Conservation (phyloP, 2,113 vertebrate genomes). For the Leuciscus idus region DNA sequence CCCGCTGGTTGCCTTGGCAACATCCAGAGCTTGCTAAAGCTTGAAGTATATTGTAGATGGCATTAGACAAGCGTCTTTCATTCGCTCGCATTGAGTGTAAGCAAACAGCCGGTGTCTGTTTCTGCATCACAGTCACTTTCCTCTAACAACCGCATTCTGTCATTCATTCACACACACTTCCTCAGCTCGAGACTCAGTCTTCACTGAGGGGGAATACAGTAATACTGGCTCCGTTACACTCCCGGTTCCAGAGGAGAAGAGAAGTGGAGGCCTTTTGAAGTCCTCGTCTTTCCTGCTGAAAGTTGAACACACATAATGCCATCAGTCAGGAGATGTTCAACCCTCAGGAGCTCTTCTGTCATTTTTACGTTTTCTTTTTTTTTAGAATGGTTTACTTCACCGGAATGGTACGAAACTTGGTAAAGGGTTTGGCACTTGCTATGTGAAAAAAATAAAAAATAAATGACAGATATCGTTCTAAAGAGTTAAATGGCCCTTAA, state of each 20-base stretch:
- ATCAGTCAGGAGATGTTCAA: no score
- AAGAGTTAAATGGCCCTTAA: no score
- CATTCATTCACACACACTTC: background rate
- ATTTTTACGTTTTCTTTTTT: no score
- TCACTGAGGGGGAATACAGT: no score
- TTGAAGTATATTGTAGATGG: background rate
- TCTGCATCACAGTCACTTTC: background rate
- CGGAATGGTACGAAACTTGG: no score
- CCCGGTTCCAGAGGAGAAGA: background rate
- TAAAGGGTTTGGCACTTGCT: no score
- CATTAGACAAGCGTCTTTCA: background rate
- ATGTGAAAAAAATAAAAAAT: no score
- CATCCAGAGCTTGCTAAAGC: background rate
- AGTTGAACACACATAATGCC: background rate
- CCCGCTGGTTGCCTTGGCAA: slow-evolving; percentile 49
- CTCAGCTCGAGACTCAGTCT: no score
- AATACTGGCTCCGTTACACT: no score
- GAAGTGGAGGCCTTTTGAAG: background rate
- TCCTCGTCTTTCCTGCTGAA: background rate
- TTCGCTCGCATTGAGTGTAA: background rate
- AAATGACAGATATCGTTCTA: no score
- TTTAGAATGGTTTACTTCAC: no score
- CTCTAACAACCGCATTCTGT: background rate
- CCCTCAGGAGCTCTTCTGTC: no score
- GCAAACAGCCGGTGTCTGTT: background rate